Conservation (phyloP, 2,888 invertebrate genomes). For the Thera obeliscata region DNA sequence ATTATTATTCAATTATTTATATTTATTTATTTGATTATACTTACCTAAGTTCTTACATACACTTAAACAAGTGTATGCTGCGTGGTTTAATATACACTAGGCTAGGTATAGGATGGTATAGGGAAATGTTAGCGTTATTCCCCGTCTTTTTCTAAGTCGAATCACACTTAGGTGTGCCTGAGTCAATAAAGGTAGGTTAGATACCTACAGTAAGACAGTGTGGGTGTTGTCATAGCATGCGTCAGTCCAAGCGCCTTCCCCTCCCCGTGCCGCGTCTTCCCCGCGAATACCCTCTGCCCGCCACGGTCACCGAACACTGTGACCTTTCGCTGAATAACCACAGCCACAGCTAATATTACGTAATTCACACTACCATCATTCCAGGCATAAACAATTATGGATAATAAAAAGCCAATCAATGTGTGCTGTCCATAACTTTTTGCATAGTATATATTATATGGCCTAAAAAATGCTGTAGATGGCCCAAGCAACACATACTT, state of each 20-base stretch:
- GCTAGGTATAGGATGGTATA: no score
- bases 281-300: constrained; percentile 57
- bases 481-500: no score
- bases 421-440: constrained; percentile 29
- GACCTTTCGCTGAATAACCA: constrained; percentile 74
- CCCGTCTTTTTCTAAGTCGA: no score
- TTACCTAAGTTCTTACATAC: no score
- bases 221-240: constrained; percentile 43
- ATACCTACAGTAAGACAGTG: not conserved
- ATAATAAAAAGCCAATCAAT: constrained; percentile 40
- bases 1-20: no score
- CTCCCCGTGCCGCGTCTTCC: constrained; percentile 34
- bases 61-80: no score
- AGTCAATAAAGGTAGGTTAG: no score
- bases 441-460: constrained; percentile 7
- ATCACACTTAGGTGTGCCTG: no score
- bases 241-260: constrained; percentile 36
- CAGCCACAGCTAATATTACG: constrained; percentile 63
- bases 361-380: constrained; percentile 57
- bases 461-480: not conserved
- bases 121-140: no score
- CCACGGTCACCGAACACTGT: constrained; percentile 79
- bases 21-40: no score
- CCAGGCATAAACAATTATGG: constrained; percentile 38
- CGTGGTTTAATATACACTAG: no score